These are phyloP conservation scores for Steinernema carpocapsae DNA, from an alignment of 2,888 invertebrate species.

Conservation along the genomic window DNA sequence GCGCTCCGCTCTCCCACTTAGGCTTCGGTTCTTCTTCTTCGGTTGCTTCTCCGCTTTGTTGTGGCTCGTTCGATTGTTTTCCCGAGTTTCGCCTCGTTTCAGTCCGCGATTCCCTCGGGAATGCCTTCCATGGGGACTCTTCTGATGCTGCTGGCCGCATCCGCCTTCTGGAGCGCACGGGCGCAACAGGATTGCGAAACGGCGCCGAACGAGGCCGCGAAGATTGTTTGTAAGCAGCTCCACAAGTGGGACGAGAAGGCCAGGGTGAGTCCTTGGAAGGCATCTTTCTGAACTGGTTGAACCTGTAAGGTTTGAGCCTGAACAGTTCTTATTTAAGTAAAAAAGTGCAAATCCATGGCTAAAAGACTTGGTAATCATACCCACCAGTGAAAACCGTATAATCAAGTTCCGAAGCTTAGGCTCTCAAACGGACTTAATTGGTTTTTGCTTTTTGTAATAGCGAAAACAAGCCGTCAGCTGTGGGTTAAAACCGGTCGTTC, in stretches of 20 bases:
- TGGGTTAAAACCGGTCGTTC: neutral
- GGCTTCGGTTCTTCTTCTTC: neutral
- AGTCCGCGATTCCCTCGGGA: neutral
- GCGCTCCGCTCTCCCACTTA: neutral
- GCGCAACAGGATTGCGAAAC: conserved; percentile 49
- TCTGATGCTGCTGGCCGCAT: neutral
- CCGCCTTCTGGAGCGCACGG: neutral
- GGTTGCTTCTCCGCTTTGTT: neutral
- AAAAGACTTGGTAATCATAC: too few relatives aligned
- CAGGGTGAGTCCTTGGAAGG: conserved; percentile 49
- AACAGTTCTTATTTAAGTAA: too few relatives aligned
- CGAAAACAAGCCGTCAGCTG: too few relatives aligned
- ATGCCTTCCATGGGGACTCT: neutral
- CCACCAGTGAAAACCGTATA: too few relatives aligned
- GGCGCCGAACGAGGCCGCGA: conserved; percentile 59
- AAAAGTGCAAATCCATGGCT: too few relatives aligned
- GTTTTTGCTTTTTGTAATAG: too few relatives aligned
- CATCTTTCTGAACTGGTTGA: too few relatives aligned
- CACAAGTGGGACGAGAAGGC: conserved; percentile 64
- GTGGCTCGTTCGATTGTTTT: neutral
- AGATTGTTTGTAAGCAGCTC: conserved; percentile 62
- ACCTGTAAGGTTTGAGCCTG: too few relatives aligned
- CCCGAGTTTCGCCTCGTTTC: too few relatives aligned
- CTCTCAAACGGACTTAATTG: too few relatives aligned
- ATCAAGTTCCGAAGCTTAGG: too few relatives aligned